Evolutionary conservation across 2,888 invertebrate species (phyloP).

Genomic region (Limnephilus lunatus): DNA sequence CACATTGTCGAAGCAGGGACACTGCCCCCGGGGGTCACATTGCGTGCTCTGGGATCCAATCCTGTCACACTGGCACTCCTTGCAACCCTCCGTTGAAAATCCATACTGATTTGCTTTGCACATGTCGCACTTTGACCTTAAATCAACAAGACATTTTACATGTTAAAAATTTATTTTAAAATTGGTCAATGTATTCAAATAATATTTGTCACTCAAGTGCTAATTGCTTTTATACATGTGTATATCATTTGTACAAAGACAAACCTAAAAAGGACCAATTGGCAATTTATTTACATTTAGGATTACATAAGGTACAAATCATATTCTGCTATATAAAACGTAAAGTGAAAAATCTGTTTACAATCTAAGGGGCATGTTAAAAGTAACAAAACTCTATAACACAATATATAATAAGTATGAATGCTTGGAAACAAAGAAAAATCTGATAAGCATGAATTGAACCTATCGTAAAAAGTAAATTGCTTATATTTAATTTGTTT

Average conservation of each 20-base stretch:
- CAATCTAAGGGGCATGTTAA: too few relatives aligned
- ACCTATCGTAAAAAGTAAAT: too few relatives aligned
- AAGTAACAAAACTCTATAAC: too few relatives aligned
- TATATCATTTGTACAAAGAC: not conserved
- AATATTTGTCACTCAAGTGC: not conserved
- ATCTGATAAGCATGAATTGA: too few relatives aligned
- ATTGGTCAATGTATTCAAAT: not conserved
- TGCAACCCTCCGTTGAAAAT: conserved; percentile 88
- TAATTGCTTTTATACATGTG: not conserved
- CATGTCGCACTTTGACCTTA: conserved; percentile 84
- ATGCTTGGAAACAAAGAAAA: too few relatives aligned
- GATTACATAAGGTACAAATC: too few relatives aligned
- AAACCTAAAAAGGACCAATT: too few relatives aligned
- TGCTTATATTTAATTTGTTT: too few relatives aligned
- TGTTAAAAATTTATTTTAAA: conserved; percentile 11
- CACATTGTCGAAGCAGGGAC: conserved; percentile 91
- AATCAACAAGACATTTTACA: conserved; percentile 49
- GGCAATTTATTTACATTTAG: too few relatives aligned
- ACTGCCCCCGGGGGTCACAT: conserved; percentile 92
- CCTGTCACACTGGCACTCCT: conserved; percentile 91
- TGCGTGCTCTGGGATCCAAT: conserved; percentile 93
- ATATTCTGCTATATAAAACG: too few relatives aligned
- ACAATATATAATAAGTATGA: too few relatives aligned
- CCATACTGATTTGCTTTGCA: conserved; percentile 90
- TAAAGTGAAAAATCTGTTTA: too few relatives aligned